Evolutionary conservation across 2,888 invertebrate species (phyloP), one percentile per base, ranked within the genome.

Genomic region (Mesoligia furuncula): DNA sequence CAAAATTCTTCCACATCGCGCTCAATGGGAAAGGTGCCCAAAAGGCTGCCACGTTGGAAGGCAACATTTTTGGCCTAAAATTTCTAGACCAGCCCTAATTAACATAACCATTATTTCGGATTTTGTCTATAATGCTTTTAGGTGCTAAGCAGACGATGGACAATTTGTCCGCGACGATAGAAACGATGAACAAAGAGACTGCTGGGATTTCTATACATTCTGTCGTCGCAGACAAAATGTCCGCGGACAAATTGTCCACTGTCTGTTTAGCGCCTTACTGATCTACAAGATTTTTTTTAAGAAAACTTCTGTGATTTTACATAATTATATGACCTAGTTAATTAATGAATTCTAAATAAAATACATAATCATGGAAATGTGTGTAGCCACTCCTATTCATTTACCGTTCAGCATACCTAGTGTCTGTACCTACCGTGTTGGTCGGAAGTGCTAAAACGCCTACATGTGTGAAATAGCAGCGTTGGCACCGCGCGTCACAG

Each of bases 391-490:
- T 13, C 27, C 15, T 48, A 48, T 31, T 36, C 15, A 8, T 13
- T 54, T 70, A 17, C 2, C 6, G 13, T 64, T 68, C 4, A 61
- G 9, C n/a, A 54, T 39, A 27, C 8, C 15, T 36, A 74, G 57
- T 27, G 51, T 24, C 67, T 27, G 9, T 42, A 9, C 42, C 69
- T 71, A 57, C 31, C 51, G 20, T 65, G 45, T n/a, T 45, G 31
- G 62, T 59, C 69, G 75, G 79, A 79, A 79, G 70, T 67, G 66
- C 31, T 45, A 36, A 61, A 70, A 72, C 57, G 64, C 7, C 42
- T 31, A 36, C 73, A 73, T 64, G 70, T 75, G 73, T 75, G 64
- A 80, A 75, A 73, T 36, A 67, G 31, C 42, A 27, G 51, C 54
- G 59, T 67, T 36, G n/a, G 42, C 36, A 73, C n/a, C 24, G 31